phyloP scores from a whole-genome alignment of 2,797 vertebrate genomes.

The Simalia tracyae region DNA sequence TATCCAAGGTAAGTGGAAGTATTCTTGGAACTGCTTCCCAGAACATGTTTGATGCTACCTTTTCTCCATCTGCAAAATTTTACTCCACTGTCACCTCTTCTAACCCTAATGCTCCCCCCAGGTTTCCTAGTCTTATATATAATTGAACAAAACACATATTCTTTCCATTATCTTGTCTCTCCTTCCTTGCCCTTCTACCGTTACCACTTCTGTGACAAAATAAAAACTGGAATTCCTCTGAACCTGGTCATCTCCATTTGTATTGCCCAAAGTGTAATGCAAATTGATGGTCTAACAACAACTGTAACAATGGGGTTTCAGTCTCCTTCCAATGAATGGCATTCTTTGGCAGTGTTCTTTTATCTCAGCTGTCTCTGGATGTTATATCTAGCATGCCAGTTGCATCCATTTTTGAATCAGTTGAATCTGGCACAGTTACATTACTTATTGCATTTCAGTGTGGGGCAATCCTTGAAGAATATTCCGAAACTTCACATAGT shows the following conservation, averaged over 20 bases:
- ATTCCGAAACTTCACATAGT: neutral
- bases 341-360: neutral
- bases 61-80: neutral
- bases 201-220: neutral
- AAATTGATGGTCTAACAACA: neutral
- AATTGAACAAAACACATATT: neutral
- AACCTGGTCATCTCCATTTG: neutral
- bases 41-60: neutral
- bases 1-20: constrained; percentile 62
- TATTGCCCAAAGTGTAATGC: too few species aligned
- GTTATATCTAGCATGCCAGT: neutral
- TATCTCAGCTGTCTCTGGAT: neutral
- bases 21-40: neutral
- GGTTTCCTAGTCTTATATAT: neutral
- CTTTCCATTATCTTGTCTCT: neutral
- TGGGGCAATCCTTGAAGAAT: neutral
- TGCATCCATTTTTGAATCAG: neutral
- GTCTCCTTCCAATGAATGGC: neutral
- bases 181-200: neutral
- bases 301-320: neutral
- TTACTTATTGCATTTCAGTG: neutral
- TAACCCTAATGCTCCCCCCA: neutral
- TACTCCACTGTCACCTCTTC: neutral
- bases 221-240: neutral
- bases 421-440: neutral